Evolutionary conservation across 2,888 invertebrate genomes (phyloP).

Genomic region (Oasisia sp.): DNA sequence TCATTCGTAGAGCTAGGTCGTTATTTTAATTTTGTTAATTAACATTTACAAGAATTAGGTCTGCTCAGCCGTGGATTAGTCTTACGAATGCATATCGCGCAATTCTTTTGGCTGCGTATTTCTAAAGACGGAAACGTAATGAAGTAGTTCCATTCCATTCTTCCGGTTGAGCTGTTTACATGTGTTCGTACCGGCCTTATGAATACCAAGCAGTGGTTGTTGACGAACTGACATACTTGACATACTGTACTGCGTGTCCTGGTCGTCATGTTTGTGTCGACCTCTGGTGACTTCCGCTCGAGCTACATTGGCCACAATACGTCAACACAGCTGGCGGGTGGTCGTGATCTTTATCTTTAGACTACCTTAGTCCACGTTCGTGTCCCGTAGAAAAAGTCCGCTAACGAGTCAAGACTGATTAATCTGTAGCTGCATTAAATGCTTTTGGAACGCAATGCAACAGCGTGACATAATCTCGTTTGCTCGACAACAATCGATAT

Average conservation of each 20-base stretch:
- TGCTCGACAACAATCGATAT: neutral
- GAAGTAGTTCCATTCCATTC: neutral
- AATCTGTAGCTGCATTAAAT: neutral
- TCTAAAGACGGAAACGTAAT: neutral
- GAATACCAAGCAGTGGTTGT: neutral
- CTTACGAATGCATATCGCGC: neutral
- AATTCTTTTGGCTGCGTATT: neutral
- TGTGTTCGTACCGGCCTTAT: neutral
- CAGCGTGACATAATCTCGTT: neutral
- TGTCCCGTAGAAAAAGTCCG: neutral
- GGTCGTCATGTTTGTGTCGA: neutral
- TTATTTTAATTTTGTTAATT: too few relatives aligned
- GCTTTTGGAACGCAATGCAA: neutral
- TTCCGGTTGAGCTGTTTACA: neutral
- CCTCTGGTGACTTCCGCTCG: neutral
- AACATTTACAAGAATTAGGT: too few relatives aligned
- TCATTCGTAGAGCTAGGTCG: too few relatives aligned
- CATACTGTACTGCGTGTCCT: neutral
- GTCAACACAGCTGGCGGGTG: neutral
- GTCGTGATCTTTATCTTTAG: neutral
- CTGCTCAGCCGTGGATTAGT: neutral
- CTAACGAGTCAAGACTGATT: neutral
- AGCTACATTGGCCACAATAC: neutral
- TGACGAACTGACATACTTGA: neutral
- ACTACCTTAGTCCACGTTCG: neutral